Base-by-base conservation (phyloP, 2,113 vertebrate genomes). In the Turdus rufiventris region DNA sequence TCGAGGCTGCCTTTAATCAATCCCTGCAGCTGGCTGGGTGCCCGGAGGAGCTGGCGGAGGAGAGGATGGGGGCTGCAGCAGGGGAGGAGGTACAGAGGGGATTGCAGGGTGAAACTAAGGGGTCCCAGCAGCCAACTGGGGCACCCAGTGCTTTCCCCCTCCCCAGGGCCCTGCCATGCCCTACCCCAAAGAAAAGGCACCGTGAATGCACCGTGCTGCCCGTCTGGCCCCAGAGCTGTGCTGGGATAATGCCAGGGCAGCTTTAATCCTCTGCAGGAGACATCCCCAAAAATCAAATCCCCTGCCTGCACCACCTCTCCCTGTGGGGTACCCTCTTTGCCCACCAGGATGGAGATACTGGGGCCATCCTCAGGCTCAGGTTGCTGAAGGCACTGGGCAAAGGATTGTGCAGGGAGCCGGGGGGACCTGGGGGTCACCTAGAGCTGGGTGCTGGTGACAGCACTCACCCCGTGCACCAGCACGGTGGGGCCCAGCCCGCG, bases 401-500 rank as follows among this genome's bases (percentile, higher is more conserved):
- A 81, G 43, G 91, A 84, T 40, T 34, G 53, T 14, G 40, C 40
- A 88, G 85, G 66, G 53, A 81, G 62, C 38, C 1, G 18, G 24
- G 34, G 20, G 40, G 31, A 34, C 17, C 98, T 56, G 6, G 56
- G 48, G 10, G 45, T 73, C 78, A 38, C 42, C 98, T 96, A 99
- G 33, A 99, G 98, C 95, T 99, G 98, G 18, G 98, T 99, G 96
- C 98, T 99, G 96, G 98, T 98, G 94, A 99, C 99, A 0, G 98
- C 98, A 5, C 98, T 99, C 89, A 99, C 98, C 26, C 99, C 99
- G 15, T 99, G 99, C 92, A 99, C 99, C 61, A 99, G 98, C 84
- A 99, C 96, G 1, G 98, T 99, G 66, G 99, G 99, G n/a, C 99
- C 99, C 89, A 99, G 96, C 88, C 98, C 97, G 0, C 95, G 97